Conservation (phyloP, 2,888 invertebrate genomes). For the Limnephilus lunatus region DNA sequence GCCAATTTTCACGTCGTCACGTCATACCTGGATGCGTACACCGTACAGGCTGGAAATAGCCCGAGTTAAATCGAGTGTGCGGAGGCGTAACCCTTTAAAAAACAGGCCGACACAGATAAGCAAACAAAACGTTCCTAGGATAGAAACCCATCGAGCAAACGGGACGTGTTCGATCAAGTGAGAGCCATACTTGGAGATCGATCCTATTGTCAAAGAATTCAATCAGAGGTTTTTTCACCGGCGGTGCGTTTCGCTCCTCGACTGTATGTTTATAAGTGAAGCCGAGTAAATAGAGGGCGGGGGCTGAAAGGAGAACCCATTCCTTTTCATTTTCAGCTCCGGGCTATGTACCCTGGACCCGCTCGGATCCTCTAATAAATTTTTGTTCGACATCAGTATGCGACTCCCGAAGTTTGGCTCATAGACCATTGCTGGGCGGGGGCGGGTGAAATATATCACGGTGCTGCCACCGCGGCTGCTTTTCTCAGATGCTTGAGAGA, state of each 20-base stretch:
- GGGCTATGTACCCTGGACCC: conserved; percentile 60
- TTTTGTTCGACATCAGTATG: conserved; percentile 77
- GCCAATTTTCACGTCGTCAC: conserved; percentile 51
- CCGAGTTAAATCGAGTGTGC: conserved; percentile 45
- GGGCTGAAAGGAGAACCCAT: conserved; percentile 53
- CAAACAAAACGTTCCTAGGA: conserved; percentile 52
- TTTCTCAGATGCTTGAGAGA: conserved; percentile 38
- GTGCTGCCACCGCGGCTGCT: conserved; percentile 15
- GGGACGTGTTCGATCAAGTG: conserved; percentile 61
- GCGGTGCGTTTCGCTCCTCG: conserved; percentile 48
- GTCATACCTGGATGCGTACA: conserved; percentile 45
- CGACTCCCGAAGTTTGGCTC: conserved; percentile 68
- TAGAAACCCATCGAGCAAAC: conserved; percentile 57
- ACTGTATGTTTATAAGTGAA: conserved; percentile 30
- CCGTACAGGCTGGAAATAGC: conserved; percentile 15
- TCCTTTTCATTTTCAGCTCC: conserved; percentile 55
- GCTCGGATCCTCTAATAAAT: conserved; percentile 72
- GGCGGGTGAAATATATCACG: conserved; percentile 52
- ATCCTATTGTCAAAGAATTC: conserved; percentile 59
- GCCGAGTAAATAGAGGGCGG: conserved; percentile 19
- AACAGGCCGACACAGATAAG: conserved; percentile 51
- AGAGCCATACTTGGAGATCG: conserved; percentile 40
- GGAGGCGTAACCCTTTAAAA: conserved; percentile 45
- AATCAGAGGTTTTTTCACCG: conserved; percentile 56
- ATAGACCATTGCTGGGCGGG: conserved; percentile 53